These are phyloP conservation scores for Grantiella picta DNA, from an alignment of 2,113 vertebrate genomes.

Conservation along the genomic window DNA sequence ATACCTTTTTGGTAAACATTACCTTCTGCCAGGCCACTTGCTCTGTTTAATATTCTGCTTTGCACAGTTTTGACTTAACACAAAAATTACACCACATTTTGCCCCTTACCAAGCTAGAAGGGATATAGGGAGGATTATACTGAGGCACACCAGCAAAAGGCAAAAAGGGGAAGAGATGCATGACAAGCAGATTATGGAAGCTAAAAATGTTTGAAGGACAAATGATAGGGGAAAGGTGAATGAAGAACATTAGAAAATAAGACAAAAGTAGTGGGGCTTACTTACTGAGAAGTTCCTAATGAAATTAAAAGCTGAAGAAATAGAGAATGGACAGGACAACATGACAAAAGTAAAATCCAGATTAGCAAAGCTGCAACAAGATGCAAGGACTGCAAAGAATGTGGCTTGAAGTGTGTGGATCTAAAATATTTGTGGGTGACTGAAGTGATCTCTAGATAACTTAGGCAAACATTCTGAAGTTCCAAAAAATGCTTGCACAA, in stretches of 20 bases:
- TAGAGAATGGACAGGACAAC: neutral
- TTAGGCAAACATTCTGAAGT: neutral
- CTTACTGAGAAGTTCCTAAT: neutral
- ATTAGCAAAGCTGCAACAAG: neutral
- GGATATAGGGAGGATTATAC: neutral
- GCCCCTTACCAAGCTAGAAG: neutral
- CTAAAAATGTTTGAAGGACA: neutral
- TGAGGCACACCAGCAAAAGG: neutral
- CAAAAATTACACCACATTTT: neutral
- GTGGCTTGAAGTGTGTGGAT: fast-evolving
- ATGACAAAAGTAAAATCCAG: neutral
- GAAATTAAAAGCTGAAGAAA: neutral
- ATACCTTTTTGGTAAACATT: neutral
- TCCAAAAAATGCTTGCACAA: neutral
- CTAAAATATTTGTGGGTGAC: neutral
- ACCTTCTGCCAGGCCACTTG: neutral
- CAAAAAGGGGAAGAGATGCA: neutral
- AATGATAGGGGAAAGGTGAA: neutral
- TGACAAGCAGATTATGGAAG: neutral
- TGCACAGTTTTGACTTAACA: neutral
- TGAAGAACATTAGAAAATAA: neutral
- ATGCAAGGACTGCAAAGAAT: neutral
- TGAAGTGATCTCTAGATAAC: neutral
- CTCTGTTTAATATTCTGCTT: neutral
- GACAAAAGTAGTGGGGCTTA: neutral